Base-by-base conservation (phyloP, 2,797 vertebrate species). In the Cossypha polioptera region DNA sequence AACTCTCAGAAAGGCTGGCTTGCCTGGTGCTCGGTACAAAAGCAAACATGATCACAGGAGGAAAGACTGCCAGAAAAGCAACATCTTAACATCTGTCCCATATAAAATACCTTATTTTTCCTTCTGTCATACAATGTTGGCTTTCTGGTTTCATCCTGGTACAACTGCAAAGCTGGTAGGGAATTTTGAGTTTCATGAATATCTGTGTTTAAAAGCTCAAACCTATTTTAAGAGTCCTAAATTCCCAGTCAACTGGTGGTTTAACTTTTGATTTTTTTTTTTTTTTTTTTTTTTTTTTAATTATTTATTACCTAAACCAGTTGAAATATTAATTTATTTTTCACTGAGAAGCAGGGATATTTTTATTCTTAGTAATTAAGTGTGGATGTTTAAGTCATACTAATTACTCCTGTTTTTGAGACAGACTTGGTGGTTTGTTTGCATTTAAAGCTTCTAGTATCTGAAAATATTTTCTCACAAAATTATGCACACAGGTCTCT, bases 51-150 rank as follows among this genome's bases (percentile, higher is more conserved):
- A 94, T 91, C 75, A 71, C 58, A 92, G 73, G 47, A 86, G 51
- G 65, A 79, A 81, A 88, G 65, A 9, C 79, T 94, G 88, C 69
- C 88, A 86, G 62, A 88, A 91, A 72, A 36, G 11, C 33, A 76
- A 77, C 58, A 28, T 94, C 73, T 93, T 86, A 86, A 91, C 93
- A 93, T 95, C 80, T 95, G 93, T 81, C 86, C 74, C 42, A 3
- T 59, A 90, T 93, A 62, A 96, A 95, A 88, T 88, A 90, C 76
- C 72, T 91, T 90, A 57, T 77, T 95, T 94, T 81, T 86, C 26
- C 43, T 94, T 71, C 55, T 57, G 36, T 78, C 7, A 2, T 54
- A 74, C 54, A 19, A 1, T 51, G 58, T 78, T 81, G 13, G 0
- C 62, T 88, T 84, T 93, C 90, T 93, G 62, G 35, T 84, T 92